These are phyloP conservation scores for Mycalesis mineus DNA, from an alignment of 2,888 invertebrate species.

Conservation along the genomic window DNA sequence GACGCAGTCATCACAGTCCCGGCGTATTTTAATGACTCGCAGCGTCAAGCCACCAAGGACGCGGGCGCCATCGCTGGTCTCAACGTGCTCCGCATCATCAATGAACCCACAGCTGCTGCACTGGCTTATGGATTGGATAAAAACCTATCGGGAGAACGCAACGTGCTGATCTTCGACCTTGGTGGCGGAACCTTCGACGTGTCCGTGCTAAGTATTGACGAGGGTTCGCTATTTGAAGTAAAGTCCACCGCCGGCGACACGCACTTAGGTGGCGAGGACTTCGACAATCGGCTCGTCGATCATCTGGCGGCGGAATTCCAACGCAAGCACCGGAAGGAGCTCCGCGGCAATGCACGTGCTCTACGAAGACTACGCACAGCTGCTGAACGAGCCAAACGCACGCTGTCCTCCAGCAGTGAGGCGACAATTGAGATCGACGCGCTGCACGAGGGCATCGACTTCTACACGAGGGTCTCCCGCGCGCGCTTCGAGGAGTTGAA, in stretches of 20 bases:
- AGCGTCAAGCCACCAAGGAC: conserved; percentile 88
- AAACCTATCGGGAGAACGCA: conserved; percentile 81
- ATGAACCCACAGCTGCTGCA: conserved; percentile 88
- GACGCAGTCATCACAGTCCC: conserved; percentile 90
- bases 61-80: conserved; percentile 87
- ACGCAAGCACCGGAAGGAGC: conserved; percentile 83
- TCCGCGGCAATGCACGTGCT: conserved; percentile 81
- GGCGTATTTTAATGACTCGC: conserved; percentile 87
- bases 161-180: conserved; percentile 82
- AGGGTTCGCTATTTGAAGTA: conserved; percentile 86
- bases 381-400: conserved; percentile 87
- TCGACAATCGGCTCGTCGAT: conserved; percentile 82
- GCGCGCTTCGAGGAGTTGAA: conserved; percentile 88
- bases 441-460: conserved; percentile 83
- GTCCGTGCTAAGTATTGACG: conserved; percentile 89
- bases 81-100: conserved; percentile 89
- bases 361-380: conserved; percentile 84
- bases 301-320: conserved; percentile 84
- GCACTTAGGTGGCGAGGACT: conserved; percentile 88
- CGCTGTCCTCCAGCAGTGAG: conserved; percentile 86
- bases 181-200: too few relatives aligned
- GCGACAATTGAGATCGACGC: conserved; percentile 87
- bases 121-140: conserved; percentile 85
- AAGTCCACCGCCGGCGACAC: conserved; percentile 91
- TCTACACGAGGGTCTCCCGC: conserved; percentile 82